Evolutionary conservation across 1,140 invertebrate genomes (phyloP).

Genomic region (Xylocopa sonorina): DNA sequence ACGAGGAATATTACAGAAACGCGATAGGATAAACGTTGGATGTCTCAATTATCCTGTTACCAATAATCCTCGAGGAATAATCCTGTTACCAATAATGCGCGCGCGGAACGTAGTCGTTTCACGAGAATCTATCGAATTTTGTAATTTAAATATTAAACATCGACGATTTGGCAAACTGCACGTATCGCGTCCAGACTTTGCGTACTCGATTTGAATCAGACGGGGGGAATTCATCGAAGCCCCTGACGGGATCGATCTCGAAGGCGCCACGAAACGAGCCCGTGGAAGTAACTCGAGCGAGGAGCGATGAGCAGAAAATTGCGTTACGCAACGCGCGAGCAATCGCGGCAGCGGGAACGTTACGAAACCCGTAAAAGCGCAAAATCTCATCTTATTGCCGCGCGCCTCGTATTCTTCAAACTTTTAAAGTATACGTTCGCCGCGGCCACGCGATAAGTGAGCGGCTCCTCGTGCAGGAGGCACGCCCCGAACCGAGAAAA

Average conservation of each 20-base stretch:
- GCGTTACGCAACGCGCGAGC: background rate
- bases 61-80: no score
- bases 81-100: no score
- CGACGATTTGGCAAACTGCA: no score
- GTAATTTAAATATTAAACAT: no score
- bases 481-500: conserved; percentile 22
- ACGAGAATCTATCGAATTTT: no score
- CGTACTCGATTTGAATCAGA: no score
- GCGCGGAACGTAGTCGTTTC: no score
- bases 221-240: background rate
- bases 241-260: background rate
- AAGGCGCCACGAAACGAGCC: background rate
- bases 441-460: conserved; percentile 26
- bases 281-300: background rate
- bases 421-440: conserved; percentile 28
- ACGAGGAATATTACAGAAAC: no score
- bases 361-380: conserved; percentile 23
- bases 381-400: conserved; percentile 27
- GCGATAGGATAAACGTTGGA: no score
- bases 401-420: conserved; percentile 16
- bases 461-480: conserved; percentile 24
- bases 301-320: background rate
- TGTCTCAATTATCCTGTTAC: no score
- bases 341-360: background rate
- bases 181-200: no score